Evolutionary conservation across 2,113 vertebrate species (phyloP).

Genomic region (Corythaixoides concolor): DNA sequence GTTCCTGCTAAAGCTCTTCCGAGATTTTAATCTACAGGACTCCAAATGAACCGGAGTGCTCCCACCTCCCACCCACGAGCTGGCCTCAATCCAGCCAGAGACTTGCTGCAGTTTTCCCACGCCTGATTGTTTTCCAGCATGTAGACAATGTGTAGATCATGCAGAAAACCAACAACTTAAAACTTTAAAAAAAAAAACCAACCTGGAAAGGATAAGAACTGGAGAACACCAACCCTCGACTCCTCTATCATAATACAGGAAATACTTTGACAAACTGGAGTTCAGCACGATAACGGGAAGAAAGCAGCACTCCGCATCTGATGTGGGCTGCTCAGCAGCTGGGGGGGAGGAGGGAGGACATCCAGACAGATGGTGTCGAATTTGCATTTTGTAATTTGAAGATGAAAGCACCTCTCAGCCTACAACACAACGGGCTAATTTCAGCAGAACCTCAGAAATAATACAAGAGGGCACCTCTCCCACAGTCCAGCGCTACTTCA

Average conservation of each 20-base stretch:
- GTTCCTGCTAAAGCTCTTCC: neutral
- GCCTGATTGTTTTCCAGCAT: constrained; percentile 12
- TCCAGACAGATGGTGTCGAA: constrained; percentile 50
- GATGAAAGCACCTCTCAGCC: constrained; percentile 22
- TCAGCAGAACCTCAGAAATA: neutral
- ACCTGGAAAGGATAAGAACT: neutral
- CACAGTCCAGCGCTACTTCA: neutral
- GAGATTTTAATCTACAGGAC: constrained; percentile 31
- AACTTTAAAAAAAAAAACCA: neutral
- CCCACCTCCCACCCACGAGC: constrained; percentile 19
- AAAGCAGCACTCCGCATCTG: neutral
- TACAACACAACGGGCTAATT: neutral
- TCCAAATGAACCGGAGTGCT: constrained; percentile 14
- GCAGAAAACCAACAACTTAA: neutral
- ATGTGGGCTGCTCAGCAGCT: constrained; percentile 33
- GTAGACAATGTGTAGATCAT: neutral
- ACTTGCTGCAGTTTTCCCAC: constrained; percentile 34
- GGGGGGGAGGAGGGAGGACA: neutral
- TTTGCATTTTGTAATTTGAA: constrained; percentile 10
- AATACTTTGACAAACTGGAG: neutral
- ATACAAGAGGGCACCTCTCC: neutral
- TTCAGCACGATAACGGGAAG: neutral
- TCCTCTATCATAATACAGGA: neutral
- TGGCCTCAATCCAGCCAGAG: constrained; percentile 36
- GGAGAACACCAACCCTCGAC: neutral